Evolutionary conservation across 2,797 vertebrate species (phyloP), one percentile per base, ranked within the genome.

Genomic region (Syngnathus rostellatus): DNA sequence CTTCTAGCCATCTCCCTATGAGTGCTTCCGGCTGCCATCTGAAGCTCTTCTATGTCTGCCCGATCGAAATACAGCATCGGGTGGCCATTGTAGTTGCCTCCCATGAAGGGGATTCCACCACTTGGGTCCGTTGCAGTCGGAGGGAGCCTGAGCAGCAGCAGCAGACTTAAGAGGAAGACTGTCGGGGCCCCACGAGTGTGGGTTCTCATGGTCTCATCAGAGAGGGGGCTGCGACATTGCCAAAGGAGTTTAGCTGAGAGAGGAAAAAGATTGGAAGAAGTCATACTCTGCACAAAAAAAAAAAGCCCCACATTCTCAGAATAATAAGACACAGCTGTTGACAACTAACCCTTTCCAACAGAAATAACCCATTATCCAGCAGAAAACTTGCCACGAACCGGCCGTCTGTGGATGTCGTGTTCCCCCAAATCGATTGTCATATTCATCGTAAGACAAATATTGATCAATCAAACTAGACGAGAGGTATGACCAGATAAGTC

Each of bases 171-270:
- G 88, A 98, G 94, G 93, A 99, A 96, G 85, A 95, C 95, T 84
- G 93, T 95, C 77, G 97, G 95, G 81, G 96, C 93, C 81, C 95
- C 96, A 74, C 95, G 94, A 82, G 95, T 97, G 89, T 95, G 91
- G 81, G 95, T 93, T 88, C 90, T 97, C 97, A 99, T 99, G 78
- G 89, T 98, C 90, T 89, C 94, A 96, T 95, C 91, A 88, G 92
- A 90, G 82, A 82, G 62, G 82, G 85, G 85, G 86, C 90, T 82
- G 89, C 84, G 92, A 87, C 94, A 95, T 94, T 88, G 92, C 92
- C 81, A 80, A 90, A 90, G 74, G 77, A 84, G 78, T 81, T 93
- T 84, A 88, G 85, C 88, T 88, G 81, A 71, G 76, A 58, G 72
- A 72, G 66, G 63, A 68, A 67, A 76, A 68, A 66, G 68, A 72